Conservation (phyloP, 2,797 vertebrate genomes). For the Pampus argenteus region DNA sequence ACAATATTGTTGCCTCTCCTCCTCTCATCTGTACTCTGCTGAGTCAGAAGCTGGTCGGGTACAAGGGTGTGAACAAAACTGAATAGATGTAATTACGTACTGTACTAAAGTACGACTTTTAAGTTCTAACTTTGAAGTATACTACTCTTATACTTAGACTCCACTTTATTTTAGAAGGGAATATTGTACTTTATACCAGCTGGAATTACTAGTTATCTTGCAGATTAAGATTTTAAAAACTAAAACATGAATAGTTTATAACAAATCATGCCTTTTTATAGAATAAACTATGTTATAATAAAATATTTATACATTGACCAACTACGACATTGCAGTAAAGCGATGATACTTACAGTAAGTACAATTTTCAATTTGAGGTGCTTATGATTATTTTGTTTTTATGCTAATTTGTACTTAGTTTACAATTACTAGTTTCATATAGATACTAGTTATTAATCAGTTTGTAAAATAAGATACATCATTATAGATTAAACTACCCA, state of each 20-base stretch:
- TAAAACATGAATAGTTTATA: background rate
- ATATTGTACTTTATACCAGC: background rate
- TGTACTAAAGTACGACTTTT: background rate
- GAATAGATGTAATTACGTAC: slow-evolving; percentile 11
- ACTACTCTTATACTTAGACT: slow-evolving; percentile 1
- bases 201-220: background rate
- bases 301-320: background rate
- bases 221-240: slow-evolving; percentile 1
- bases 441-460: too few relatives aligned
- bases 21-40: slow-evolving; percentile 77
- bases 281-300: background rate
- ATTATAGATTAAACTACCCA: too few relatives aligned
- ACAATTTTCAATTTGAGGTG: too few relatives aligned
- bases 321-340: background rate
- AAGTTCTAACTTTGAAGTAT: slow-evolving; percentile 3
- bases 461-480: too few relatives aligned
- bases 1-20: slow-evolving; percentile 86
- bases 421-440: too few relatives aligned
- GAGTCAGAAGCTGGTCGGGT: slow-evolving; percentile 79
- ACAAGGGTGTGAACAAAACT: slow-evolving; percentile 59
- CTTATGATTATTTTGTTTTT: too few relatives aligned
- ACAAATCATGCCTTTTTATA: background rate
- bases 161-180: background rate
- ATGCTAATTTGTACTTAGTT: too few relatives aligned
- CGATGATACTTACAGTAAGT: too few relatives aligned